phyloP scores from a whole-genome alignment of 2,113 vertebrate species.

The Silurus meridionalis region DNA sequence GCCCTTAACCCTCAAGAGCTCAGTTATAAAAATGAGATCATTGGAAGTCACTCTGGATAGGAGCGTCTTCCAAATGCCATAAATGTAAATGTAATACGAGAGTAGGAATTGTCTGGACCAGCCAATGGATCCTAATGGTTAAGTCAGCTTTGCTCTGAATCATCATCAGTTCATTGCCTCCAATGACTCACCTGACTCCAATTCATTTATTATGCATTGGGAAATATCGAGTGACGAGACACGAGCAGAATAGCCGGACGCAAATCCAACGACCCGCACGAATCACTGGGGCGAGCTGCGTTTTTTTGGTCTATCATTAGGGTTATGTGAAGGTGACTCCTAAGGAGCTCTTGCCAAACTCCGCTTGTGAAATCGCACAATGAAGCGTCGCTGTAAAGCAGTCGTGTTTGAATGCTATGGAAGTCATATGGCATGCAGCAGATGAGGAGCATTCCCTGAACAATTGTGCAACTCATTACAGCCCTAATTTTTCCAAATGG shows the following conservation, averaged over 20 bases:
- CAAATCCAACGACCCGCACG: background rate
- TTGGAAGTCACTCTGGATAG: too few species aligned
- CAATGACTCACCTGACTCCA: background rate
- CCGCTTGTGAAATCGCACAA: background rate
- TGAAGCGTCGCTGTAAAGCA: constrained; percentile 15
- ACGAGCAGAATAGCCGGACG: background rate
- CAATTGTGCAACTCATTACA: constrained; percentile 17
- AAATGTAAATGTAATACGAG: background rate
- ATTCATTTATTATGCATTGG: constrained; percentile 12
- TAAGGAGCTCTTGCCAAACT: background rate
- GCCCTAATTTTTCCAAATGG: background rate
- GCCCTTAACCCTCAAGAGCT: too few species aligned
- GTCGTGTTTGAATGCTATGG: constrained; percentile 15
- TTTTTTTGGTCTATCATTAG: background rate
- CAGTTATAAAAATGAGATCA: too few species aligned
- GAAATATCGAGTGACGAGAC: background rate
- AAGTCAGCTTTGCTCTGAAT: constrained; percentile 1
- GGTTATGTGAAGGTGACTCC: constrained; percentile 4
- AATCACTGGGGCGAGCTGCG: background rate
- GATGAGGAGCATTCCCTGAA: background rate
- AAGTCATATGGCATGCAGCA: background rate
- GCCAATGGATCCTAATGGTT: background rate
- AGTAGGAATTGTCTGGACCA: background rate
- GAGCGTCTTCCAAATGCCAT: too few species aligned
- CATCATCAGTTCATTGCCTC: background rate